Evolutionary conservation across 2,888 invertebrate species (phyloP), one percentile per base, ranked within the genome.

Genomic region (Bellardia pandia): DNA sequence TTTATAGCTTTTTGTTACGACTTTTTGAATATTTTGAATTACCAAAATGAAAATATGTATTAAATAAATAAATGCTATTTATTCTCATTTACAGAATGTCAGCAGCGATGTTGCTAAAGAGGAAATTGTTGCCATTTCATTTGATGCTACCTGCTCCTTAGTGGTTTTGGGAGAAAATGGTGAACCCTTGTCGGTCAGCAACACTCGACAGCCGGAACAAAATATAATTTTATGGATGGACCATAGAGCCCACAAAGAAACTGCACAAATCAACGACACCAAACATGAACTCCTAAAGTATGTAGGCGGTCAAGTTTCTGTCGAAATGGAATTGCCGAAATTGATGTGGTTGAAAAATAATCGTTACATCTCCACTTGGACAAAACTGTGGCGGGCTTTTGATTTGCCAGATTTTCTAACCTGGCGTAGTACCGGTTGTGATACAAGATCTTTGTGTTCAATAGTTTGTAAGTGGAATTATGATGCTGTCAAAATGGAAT

Each of bases 301-400:
- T 94, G 97, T 98, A 3, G 99, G 99, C 2, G 98, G 98, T 0
- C 96, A 96, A 94, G 96, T 99, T 7, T 99, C 98, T 0, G 94
- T 98, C n/a, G 99, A 99, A 95, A 99, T 99, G 98, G 96, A 99
- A 95, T 96, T 97, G 84, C 98, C 99, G 0, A 99, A 99, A 94
- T 93, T 99, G 23, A 93, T 98, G 42, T 99, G 99, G 99, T 92
- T 99, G 1, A 99, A 99, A 93, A 95, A 95, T 90, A 94, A 97
- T 94, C 92, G 97, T 11, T 93, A 95, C 0, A 92, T 94, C 4
- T 95, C 95, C 89, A 92, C 92, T 2, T 98, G 97, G 97, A 90
- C 94, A 0, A 95, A 95, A 82, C 96, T 96, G 71, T 96, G 96
- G 74, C 95, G 96, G 85, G 97, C 98, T 90, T 98, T 99, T 93